A percentile compares a stretch with the other conserved stretches of the same genome.
Conservation (phyloP, 2,113 vertebrate genomes). For the Struthidea cinerea region DNA sequence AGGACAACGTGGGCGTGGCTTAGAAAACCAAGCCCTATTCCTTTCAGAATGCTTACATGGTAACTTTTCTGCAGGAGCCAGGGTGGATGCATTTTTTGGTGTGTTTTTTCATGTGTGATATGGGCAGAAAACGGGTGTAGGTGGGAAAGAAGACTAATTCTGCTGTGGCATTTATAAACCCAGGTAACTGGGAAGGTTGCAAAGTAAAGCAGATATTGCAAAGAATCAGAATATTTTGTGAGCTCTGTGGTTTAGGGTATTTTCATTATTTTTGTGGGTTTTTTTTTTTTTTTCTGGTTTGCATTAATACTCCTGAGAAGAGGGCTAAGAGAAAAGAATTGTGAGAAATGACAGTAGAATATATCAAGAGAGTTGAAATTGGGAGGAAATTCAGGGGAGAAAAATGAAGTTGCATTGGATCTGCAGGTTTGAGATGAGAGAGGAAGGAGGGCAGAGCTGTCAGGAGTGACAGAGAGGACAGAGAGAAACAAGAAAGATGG, state of each 20-base stretch:
- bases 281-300: neutral
- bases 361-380: neutral
- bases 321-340: neutral
- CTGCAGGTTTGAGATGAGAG: neutral
- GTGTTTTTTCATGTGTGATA: neutral
- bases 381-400: neutral
- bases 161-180: neutral
- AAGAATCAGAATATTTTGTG: neutral
- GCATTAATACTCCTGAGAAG: neutral
- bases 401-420: neutral
- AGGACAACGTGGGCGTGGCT: neutral
- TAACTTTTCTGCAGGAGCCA: neutral
- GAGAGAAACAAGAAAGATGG: neutral
- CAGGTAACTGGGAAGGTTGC: neutral
- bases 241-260: neutral
- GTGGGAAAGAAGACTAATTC: neutral
- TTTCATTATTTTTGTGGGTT: neutral
- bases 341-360: neutral
- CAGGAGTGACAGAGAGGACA: neutral
- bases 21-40: rapidly evolving
- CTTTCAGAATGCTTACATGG: neutral
- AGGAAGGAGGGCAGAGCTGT: neutral
- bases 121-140: neutral
- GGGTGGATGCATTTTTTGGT: neutral
- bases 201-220: neutral